Base-by-base conservation (phyloP, 2,113 vertebrate species). In the Seriola dumerili region DNA sequence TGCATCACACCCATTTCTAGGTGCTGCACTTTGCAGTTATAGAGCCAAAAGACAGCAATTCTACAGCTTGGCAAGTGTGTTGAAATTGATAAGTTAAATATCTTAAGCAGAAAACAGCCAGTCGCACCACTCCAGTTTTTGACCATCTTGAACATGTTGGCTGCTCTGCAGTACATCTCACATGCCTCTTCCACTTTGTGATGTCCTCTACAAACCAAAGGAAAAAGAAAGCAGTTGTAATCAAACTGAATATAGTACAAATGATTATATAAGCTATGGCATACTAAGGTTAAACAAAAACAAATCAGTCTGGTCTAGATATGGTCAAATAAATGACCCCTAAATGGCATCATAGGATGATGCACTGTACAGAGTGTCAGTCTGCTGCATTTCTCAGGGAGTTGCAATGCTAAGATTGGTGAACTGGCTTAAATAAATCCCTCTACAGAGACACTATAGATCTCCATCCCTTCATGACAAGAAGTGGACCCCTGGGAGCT, bases 131-230 rank as follows among this genome's bases (percentile, higher is more conserved):
- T 99, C 98, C 98, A 99, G 88, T 99, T 99, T 92, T 99, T 99
- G 86, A 96, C 97, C 87, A 99, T 99, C 96, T 99, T 99, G 96
- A 99, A 99, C 98, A 99, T 99, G 95, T 99, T 99, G 88, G 98
- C 98, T 59, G 98, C 97, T 94, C 98, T 96, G 86, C 97, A 98
- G 88, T 99, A 99, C 98, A 99, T 99, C 83, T 99, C 98, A 67
- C 98, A 99, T 0, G 98, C 98, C 76, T 99, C 98, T 93, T 99
- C 98, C 80, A 99, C 95, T 84, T 97, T 97, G 61, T 98, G 96
- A 91, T 96, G 98, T 86, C 98, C 98, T 80, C 98, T 99, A 89
- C 66, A 91, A 87, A 82, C 52, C 42, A 58, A 0, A 69, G 8
- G 3, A 34, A 76, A 50, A 38, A 59, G 8, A 66, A 62, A 67